Conservation (phyloP, 2,797 vertebrate species). For the Avahi laniger region DNA sequence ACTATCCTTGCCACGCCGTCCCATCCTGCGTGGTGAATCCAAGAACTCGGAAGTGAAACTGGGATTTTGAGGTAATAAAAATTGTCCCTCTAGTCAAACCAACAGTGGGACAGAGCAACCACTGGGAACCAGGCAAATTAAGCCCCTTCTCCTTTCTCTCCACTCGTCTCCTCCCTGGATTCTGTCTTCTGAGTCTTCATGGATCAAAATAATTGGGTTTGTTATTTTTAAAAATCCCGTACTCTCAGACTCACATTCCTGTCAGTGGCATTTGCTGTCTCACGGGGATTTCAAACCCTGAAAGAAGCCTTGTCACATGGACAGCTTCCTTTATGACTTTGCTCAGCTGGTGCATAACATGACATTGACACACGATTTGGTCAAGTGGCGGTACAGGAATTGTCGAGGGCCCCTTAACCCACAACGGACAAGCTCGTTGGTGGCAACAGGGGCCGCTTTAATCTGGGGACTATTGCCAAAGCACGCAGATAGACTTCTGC, state of each 20-base stretch:
- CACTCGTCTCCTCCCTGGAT: neutral
- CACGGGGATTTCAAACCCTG: neutral
- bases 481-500: neutral
- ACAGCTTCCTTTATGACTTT: neutral
- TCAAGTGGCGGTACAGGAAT: neutral
- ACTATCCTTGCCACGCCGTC: neutral
- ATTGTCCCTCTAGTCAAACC: neutral
- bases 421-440: neutral
- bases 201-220: neutral
- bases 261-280: conserved; percentile 27
- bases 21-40: neutral
- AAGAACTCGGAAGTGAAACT: neutral
- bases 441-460: accelerated
- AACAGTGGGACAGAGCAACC: neutral
- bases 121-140: neutral
- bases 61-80: neutral
- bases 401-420: neutral
- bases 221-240: neutral
- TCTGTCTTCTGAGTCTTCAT: neutral
- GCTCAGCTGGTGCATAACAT: neutral
- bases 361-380: neutral
- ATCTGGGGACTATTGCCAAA: neutral
- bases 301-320: neutral
- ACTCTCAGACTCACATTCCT: neutral
- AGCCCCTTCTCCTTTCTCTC: neutral